Base-by-base conservation (phyloP, 2,888 invertebrate species). In the Abrostola triplasia region DNA sequence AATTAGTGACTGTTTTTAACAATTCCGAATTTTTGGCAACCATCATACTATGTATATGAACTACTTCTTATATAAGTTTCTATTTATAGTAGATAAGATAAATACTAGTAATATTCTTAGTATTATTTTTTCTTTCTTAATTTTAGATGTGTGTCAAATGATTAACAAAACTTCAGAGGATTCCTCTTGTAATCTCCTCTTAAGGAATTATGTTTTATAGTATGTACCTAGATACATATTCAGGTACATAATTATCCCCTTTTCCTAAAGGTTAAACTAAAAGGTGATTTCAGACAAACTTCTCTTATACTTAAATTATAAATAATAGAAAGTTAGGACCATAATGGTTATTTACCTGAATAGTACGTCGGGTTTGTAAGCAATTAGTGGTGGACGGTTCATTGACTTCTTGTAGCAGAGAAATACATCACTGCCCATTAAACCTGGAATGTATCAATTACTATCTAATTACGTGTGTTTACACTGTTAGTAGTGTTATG, bases 361-460 rank as follows among this genome's bases (percentile, higher is more conserved):
- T 76, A 97, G 93, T 85, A 97, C 97, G 88, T 97, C 97, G 79
- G 99, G 99, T 91, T 98, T 98, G 94, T 99, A 99, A 60, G 98
- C 97, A 80, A 99, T 96, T 77, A 98, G 95, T 88, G 98, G 98
- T 59, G 98, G 98, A 88, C 98, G 97, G 94, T 99, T 98, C 98
- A 99, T 99, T 76, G 99, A 99, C 94, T 99, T 99, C 92, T 99
- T 99, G 95, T 99, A 99, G 92, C 99, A 99, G 70, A 99, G 95
- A 92, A 96, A 99, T 13, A 99, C 99, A 93, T 99, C 99, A 84
- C 99, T 99, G 59, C 99, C 99, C 90, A 98, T 96, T 95, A 99
- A 96, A 70, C 94, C 94, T 94, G 92, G 57, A 90, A 78, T 60
- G 40, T 48, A 42, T 53, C n/a, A 10, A 64, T 41, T 12, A 49